phyloP scores from a whole-genome alignment of 2,113 vertebrate species.

The Eulacestoma nigropectus region DNA sequence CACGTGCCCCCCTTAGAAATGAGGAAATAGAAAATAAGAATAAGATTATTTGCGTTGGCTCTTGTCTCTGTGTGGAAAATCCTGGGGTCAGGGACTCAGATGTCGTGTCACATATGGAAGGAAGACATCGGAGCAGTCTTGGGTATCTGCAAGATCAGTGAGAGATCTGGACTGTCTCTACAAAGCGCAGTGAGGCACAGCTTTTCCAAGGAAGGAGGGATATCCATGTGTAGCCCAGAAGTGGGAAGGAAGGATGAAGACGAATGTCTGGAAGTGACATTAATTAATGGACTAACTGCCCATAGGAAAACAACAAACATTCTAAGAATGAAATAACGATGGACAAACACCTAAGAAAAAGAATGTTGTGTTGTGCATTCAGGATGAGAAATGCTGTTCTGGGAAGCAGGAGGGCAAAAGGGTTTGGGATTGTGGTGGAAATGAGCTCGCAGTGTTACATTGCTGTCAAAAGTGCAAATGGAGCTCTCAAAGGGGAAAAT shows the following conservation, averaged over 20 bases:
- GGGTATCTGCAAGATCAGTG: not conserved
- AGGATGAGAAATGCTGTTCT: not conserved
- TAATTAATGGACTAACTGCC: not conserved
- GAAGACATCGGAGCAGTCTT: not conserved
- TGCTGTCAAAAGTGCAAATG: not conserved
- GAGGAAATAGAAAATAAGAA: not conserved
- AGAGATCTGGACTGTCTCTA: not conserved
- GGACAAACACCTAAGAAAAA: not conserved
- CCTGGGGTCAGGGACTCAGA: not conserved
- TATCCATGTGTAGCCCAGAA: not conserved
- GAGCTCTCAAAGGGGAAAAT: not conserved
- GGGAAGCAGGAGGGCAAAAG: not conserved
- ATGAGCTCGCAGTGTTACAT: not conserved
- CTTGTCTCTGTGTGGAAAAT: not conserved
- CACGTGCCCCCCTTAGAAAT: rapidly evolving
- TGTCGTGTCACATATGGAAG: not conserved
- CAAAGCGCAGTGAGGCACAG: not conserved
- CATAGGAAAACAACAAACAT: not conserved
- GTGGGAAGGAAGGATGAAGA: not conserved
- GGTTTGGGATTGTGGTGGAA: not conserved
- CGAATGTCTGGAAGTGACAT: not conserved
- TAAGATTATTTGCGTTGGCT: not conserved
- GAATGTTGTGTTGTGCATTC: not conserved
- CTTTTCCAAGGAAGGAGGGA: not conserved
- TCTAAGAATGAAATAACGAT: not conserved